A percentile compares a stretch with the other conserved stretches of the same genome.
Conservation (phyloP, 2,113 vertebrate species). For the Embiotoca jacksoni region DNA sequence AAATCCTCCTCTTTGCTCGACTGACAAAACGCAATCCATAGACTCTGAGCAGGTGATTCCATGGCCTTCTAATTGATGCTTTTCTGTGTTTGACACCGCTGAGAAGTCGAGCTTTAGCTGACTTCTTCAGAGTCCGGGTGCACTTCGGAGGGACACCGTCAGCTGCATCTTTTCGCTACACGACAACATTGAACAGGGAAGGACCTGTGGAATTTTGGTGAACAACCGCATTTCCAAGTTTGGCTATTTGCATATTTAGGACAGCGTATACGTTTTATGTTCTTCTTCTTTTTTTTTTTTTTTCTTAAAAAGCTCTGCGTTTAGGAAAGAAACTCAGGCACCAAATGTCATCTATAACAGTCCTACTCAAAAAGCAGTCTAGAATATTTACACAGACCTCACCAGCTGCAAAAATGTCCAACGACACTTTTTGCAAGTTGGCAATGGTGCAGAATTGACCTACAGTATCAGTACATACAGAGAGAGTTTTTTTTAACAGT, state of each 20-base stretch:
- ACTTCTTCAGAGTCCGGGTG: conserved; percentile 21
- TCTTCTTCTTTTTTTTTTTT: conserved; percentile 47
- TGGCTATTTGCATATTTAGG: conserved; percentile 67
- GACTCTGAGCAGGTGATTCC: conserved; percentile 20
- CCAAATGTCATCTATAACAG: conserved; percentile 63
- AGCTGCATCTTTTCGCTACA: conserved; percentile 21
- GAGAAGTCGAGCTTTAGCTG: not conserved
- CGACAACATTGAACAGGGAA: conserved; percentile 12
- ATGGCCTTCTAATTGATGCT: not conserved
- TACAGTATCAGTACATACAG: conserved; percentile 80
- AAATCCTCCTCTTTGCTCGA: not conserved
- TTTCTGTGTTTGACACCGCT: not conserved
- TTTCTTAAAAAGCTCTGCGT: conserved; percentile 60
- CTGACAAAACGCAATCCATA: not conserved
- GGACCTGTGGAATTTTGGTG: conserved; percentile 31
- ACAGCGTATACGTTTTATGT: conserved; percentile 40
- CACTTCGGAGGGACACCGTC: conserved; percentile 8
- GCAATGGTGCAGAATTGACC: conserved; percentile 68
- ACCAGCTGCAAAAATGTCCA: conserved; percentile 40
- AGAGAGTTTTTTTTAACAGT: conserved; percentile 56
- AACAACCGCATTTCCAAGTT: conserved; percentile 33
- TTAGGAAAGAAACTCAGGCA: conserved; percentile 71
- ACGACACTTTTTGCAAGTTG: conserved; percentile 41
- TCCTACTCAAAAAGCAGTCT: conserved; percentile 68
- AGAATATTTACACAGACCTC: conserved; percentile 75